phyloP scores from a whole-genome alignment of 2,888 invertebrate species.

The Cheilosia impressa region DNA sequence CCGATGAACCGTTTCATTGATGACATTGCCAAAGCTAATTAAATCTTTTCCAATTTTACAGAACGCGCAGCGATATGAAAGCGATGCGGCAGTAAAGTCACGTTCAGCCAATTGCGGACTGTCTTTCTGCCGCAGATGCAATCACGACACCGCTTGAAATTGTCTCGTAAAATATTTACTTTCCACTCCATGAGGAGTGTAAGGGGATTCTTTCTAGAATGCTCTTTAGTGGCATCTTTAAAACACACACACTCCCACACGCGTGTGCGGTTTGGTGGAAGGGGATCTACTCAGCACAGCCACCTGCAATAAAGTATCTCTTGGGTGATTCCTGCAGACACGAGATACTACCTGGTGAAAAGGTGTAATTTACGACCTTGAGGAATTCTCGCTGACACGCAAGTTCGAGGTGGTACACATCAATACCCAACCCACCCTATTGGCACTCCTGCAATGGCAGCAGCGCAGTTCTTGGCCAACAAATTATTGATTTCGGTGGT shows the following conservation, averaged over 20 bases:
- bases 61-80: conserved; percentile 14
- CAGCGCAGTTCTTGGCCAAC: conserved; percentile 22
- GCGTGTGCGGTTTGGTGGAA: not conserved
- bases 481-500: conserved; percentile 69
- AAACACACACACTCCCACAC: conserved; percentile 26
- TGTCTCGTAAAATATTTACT: conserved; percentile 73
- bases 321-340: conserved; percentile 62
- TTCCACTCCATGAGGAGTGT: conserved; percentile 51
- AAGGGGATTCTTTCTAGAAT: conserved; percentile 43
- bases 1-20: conserved; percentile 3
- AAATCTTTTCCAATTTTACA: conserved; percentile 37
- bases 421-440: conserved; percentile 19
- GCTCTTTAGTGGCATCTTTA: conserved; percentile 41
- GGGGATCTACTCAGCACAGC: not conserved
- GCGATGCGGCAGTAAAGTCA: conserved; percentile 33
- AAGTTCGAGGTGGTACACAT: conserved; percentile 59
- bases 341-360: conserved; percentile 67
- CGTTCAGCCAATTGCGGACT: conserved; percentile 63
- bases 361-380: conserved; percentile 74
- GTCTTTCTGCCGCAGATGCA: conserved; percentile 58
- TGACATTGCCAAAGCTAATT: conserved; percentile 46
- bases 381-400: conserved; percentile 68
- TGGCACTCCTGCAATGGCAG: conserved; percentile 43
- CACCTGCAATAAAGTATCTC: conserved; percentile 62
- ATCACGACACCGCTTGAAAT: conserved; percentile 66